Evolutionary conservation across 2,888 invertebrate genomes (phyloP), one percentile per base, ranked within the genome.

Genomic region (Cheilosia soror): DNA sequence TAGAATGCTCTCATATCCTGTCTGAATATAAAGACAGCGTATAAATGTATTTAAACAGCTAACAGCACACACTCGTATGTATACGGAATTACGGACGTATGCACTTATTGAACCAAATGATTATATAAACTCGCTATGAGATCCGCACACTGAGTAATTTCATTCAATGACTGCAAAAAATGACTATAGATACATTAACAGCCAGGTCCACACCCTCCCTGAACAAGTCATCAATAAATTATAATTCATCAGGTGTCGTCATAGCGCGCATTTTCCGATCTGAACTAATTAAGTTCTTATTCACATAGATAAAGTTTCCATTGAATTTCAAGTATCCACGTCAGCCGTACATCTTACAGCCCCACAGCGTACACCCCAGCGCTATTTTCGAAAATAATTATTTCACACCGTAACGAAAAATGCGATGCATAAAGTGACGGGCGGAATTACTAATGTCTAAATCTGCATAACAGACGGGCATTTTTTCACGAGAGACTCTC

Each of bases 241-340:
- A 80, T 60, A 80, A 85, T 85, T 80, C 84, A 85, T 80, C 80
- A 75, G 84, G 71, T 85, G 84, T 85, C 84, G 84, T 85, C 84
- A 85, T 85, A 66, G 84, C 73, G 80, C 84, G 53, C 84, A 85
- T 85, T 85, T 85, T 84, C 71, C 84, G 80, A 71, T 85, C 75
- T 80, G 80, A 80, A 85, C 84, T 85, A 85, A 85, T 85, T 85
- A 85, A 80, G 84, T 80, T 85, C 84, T 80, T 80, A 83, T 79
- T 79, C 71, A 76, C 69, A 40, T 68, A 47, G 68, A 73, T 73
- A 69, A 66, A 66, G 80, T 84, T 71, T 76, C 84, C 44, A 85
- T 42, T 80, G 80, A 65, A 85, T 85, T 71, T 80, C 60, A 80
- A 84, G 58, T 73, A 73, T 68, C 58, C 57, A 42, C 84, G 79